phyloP scores from a whole-genome alignment of 2,888 invertebrate species.

The Eucera pruinosa region DNA sequence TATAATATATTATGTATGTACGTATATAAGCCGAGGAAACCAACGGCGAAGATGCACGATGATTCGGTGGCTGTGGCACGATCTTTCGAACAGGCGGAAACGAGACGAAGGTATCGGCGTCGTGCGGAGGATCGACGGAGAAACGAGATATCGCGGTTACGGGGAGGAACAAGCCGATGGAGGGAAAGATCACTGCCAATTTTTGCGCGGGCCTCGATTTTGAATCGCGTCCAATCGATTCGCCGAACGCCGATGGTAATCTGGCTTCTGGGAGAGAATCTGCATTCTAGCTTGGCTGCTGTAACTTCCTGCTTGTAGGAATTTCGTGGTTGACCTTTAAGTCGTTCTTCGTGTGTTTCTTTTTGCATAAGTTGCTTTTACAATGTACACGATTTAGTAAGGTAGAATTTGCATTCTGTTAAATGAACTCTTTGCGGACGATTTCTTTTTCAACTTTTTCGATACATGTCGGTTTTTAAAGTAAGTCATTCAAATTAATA shows the following conservation, averaged over 20 bases:
- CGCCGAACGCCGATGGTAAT: constrained; percentile 30
- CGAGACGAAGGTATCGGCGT: constrained; percentile 31
- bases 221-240: constrained; percentile 51
- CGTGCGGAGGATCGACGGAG: constrained; percentile 7
- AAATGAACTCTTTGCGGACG: too few relatives aligned
- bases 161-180: constrained; percentile 43
- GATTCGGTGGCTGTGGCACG: constrained; percentile 53
- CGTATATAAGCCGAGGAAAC: constrained; percentile 55
- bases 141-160: constrained; percentile 20
- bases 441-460: too few relatives aligned
- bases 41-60: constrained; percentile 50
- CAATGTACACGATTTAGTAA: too few relatives aligned
- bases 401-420: too few relatives aligned
- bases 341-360: not conserved
- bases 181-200: constrained; percentile 61
- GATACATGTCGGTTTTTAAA: too few relatives aligned
- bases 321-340: not conserved
- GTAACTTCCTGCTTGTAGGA: not conserved
- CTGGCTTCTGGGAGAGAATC: not conserved
- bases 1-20: constrained; percentile 62
- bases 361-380: not conserved
- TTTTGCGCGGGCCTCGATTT: constrained; percentile 51
- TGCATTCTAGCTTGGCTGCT: too few relatives aligned
- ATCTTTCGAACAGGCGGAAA: constrained; percentile 33
- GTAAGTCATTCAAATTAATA: too few relatives aligned